Evolutionary conservation across 1,140 invertebrate genomes (phyloP).

Genomic region (Trichoplusia ni): DNA sequence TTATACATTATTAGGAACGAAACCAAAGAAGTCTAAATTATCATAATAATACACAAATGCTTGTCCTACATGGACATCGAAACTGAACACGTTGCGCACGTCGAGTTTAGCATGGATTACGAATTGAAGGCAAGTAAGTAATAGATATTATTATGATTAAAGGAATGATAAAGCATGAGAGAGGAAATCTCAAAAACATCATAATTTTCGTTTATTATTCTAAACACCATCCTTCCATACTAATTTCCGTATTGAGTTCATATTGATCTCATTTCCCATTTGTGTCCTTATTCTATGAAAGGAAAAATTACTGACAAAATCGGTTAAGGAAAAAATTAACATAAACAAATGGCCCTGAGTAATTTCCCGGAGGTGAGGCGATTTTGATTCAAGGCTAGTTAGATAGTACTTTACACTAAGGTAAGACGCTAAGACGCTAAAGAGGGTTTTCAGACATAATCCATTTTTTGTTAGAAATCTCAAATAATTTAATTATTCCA

Average conservation of each 20-base stretch:
- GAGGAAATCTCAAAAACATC: not conserved
- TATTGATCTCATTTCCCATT: constrained; percentile 36
- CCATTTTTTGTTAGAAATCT: too few species aligned
- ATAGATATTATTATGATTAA: not conserved
- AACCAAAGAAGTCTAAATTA: too few species aligned
- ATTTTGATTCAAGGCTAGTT: constrained; percentile 16
- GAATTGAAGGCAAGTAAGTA: too few species aligned
- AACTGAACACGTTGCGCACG: too few species aligned
- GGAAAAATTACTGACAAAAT: constrained; percentile 10
- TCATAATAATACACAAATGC: too few species aligned
- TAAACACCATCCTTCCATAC: constrained; percentile 45
- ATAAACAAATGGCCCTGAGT: constrained; percentile 16
- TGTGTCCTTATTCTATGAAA: constrained; percentile 32
- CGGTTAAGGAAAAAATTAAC: constrained; percentile 13
- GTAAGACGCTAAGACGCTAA: too few species aligned
- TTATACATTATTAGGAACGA: too few species aligned
- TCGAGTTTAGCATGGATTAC: too few species aligned
- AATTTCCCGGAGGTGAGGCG: constrained; percentile 12
- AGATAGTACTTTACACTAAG: not conserved
- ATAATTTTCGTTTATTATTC: constrained; percentile 43
- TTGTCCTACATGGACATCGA: too few species aligned
- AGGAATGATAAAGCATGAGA: too few species aligned
- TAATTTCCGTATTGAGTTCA: constrained; percentile 52
- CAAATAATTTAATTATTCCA: too few species aligned
- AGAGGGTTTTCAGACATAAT: too few species aligned